Base-by-base conservation (phyloP, 53 echinoderm and acorn worm species). In the Astropecten irregularis region DNA sequence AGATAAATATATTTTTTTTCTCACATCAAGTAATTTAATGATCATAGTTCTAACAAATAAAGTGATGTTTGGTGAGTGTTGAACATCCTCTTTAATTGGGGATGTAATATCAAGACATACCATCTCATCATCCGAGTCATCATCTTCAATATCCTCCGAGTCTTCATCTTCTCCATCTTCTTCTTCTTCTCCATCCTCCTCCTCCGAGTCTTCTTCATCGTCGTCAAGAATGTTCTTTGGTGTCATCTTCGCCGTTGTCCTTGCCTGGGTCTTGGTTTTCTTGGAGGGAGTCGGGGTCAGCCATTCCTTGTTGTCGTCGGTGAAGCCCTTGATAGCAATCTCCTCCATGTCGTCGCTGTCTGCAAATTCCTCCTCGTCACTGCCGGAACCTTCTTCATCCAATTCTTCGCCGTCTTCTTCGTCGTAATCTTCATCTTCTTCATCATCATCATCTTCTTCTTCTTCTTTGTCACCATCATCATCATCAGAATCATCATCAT, bases 241-340 rank as follows among this genome's bases (percentile, higher is more conserved):
- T n/a, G n/a, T n/a, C n/a, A n/a, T n/a, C 44, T 63, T 63, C 31
- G 11, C 40, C 19, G 7, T 20, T 6, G 38, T 30, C 14, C 2
- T 16, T 33, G 53, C 9, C 68, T 68, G 49, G 3, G 35, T 7
- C 68, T 68, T 67, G 3, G 35, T 7, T 30, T 32, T 38, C 35
- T 51, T 69, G 23, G 53, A 52, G 18, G 56, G 33, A 7, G 66
- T 66, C 33, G 66, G 84, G 49, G 68, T 84, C 68, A 95, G 84
- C 93, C 92, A 90, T 25, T 60, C 67, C 28, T 93, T 67, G 81
- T 93, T 95, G 53, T 95, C 77, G 52, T 95, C 93, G 25, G 91
- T 91, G 82, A 93, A 95, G 32, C 95, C 95, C 66, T 84, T 91
- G 23, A 44, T 50, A 3, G 83, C 27, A 9, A 85, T 79, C 4